Percentiles rank a stretch among this genome's conserved stretches.
These are phyloP conservation scores for Chymomyza costata DNA, from an alignment of 1,140 invertebrate species.

Conservation along the genomic window DNA sequence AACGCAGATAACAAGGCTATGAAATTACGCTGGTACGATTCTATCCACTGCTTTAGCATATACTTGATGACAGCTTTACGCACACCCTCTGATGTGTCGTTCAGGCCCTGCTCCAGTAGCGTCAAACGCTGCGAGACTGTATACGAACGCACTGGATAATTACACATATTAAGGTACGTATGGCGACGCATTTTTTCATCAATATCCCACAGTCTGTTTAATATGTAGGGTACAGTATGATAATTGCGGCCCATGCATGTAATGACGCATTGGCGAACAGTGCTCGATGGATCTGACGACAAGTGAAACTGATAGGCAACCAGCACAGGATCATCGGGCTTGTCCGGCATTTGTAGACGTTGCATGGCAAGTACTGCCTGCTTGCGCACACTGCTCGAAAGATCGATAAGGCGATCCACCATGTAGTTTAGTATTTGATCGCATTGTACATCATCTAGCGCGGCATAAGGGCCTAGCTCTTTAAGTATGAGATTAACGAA, in stretches of 20 bases:
- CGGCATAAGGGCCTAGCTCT: conserved; percentile 84
- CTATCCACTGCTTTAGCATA: conserved; percentile 81
- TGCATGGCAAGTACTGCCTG: conserved; percentile 88
- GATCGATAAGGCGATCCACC: conserved; percentile 80
- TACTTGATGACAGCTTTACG: conserved; percentile 76
- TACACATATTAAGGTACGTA: conserved; percentile 84
- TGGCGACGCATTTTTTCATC: conserved; percentile 84
- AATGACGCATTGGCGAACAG: conserved; percentile 83
- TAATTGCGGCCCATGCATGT: conserved; percentile 81
- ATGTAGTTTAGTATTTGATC: conserved; percentile 83
- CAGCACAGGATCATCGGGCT: conserved; percentile 86
- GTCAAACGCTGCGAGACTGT: conserved; percentile 82
- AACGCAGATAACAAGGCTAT: conserved; percentile 79
- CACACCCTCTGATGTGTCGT: conserved; percentile 79
- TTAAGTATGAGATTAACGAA: conserved; percentile 84
- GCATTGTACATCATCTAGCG: conserved; percentile 85
- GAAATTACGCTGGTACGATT: conserved; percentile 79
- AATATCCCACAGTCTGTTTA: conserved; percentile 84
- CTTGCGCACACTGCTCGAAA: conserved; percentile 81
- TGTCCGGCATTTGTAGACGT: conserved; percentile 86
- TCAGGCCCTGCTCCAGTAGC: conserved; percentile 81
- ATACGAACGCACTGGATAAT: conserved; percentile 80
- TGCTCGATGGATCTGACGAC: conserved; percentile 83
- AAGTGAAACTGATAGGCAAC: conserved; percentile 87
- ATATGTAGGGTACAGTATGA: conserved; percentile 81